These are phyloP conservation scores for Podarcis muralis DNA, from an alignment of 2,113 vertebrate species.

Conservation along the genomic window DNA sequence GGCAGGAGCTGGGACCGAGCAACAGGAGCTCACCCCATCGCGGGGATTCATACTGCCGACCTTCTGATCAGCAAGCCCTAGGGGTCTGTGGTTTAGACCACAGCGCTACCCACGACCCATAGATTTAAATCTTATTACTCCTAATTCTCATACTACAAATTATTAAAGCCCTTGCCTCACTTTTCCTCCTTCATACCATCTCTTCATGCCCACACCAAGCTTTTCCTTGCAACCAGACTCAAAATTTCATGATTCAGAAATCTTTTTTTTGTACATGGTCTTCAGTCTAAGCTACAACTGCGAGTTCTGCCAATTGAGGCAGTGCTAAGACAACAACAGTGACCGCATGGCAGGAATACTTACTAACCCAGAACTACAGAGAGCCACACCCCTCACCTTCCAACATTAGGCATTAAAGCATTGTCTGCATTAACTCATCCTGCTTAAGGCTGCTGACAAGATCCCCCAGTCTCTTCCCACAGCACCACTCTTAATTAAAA, in stretches of 20 bases:
- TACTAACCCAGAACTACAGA: background rate
- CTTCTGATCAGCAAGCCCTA: too few relatives aligned
- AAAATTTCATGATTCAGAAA: background rate
- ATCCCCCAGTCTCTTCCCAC: background rate
- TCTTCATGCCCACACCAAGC: background rate
- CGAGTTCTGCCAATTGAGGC: background rate
- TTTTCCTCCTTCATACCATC: background rate
- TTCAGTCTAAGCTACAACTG: background rate
- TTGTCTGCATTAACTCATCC: background rate
- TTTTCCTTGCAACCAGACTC: too few relatives aligned
- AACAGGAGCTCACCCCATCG: too few relatives aligned
- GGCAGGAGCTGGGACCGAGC: too few relatives aligned
- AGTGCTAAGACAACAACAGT: background rate
- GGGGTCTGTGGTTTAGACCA: too few relatives aligned
- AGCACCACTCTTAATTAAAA: background rate
- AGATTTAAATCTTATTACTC: background rate
- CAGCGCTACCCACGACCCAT: too few relatives aligned
- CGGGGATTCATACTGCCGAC: too few relatives aligned
- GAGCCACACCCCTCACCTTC: background rate
- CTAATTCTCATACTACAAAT: background rate
- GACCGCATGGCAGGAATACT: background rate
- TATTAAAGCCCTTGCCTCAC: too few relatives aligned
- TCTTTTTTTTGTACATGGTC: background rate
- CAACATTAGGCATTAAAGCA: background rate
- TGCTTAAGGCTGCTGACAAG: background rate